Evolutionary conservation across 2,888 invertebrate species (phyloP).

Genomic region (Phortica okadai): DNA sequence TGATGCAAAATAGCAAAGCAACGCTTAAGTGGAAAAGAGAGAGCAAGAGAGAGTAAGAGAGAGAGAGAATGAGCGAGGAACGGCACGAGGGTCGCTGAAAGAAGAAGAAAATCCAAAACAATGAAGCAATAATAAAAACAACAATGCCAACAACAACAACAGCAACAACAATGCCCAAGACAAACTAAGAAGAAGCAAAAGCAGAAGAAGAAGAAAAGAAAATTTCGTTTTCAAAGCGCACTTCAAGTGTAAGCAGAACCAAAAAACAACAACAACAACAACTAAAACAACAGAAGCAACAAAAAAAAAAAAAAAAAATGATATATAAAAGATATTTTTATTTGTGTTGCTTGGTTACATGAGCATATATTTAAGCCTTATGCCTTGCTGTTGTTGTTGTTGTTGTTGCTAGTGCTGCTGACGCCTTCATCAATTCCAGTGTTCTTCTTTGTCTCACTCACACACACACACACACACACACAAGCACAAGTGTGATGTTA

Average conservation of each 20-base stretch:
- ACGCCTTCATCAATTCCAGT: neutral
- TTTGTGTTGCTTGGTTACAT: neutral
- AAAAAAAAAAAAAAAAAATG: neutral
- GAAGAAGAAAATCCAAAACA: constrained; percentile 13
- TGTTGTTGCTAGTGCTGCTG: neutral
- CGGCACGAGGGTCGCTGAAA: no score
- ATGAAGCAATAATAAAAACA: constrained; percentile 24
- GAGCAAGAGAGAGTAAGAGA: neutral
- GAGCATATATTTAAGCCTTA: neutral
- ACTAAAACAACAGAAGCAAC: neutral
- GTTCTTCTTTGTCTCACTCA: neutral
- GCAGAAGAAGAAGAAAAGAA: neutral
- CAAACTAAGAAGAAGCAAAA: neutral
- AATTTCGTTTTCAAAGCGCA: constrained; percentile 17
- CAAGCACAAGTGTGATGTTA: neutral
- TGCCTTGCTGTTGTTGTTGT: neutral
- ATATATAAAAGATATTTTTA: neutral
- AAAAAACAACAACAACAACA: neutral
- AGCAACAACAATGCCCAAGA: neutral
- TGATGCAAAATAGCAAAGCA: neutral
- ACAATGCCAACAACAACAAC: constrained; percentile 2
- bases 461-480: neutral
- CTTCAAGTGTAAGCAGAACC: neutral
- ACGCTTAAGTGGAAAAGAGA: neutral
- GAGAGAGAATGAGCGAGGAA: neutral